A percentile compares a stretch with the other conserved stretches of the same genome.
Conservation (phyloP, 2,113 vertebrate species). For the Marmota flaviventris region DNA sequence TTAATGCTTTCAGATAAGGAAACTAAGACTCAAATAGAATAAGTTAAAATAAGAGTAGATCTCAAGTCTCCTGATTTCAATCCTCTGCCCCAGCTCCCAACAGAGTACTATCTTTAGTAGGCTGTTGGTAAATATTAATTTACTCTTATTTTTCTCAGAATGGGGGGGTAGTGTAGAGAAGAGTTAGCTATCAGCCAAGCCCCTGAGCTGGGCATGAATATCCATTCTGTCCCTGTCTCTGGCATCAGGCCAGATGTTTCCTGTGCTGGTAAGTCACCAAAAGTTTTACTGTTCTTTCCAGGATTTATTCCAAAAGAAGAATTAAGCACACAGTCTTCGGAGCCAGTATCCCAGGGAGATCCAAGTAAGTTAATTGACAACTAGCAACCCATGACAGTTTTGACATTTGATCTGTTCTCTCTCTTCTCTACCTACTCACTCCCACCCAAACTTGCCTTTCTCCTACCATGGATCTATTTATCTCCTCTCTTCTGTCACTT, state of each 20-base stretch:
- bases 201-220: slow-evolving; percentile 40
- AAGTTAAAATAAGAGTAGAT: not conserved
- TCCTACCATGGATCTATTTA: not conserved
- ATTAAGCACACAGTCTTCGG: slow-evolving; percentile 86
- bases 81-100: not conserved
- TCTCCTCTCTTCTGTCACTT: slow-evolving; percentile 48
- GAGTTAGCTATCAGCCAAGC: not conserved
- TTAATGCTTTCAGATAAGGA: not conserved
- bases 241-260: slow-evolving; percentile 61
- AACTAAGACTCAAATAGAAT: not conserved
- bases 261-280: slow-evolving; percentile 61
- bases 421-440: not conserved
- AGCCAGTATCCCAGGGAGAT: slow-evolving; percentile 92
- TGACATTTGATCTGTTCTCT: not conserved
- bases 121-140: not conserved
- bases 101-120: not conserved
- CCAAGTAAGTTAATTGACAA: slow-evolving; percentile 90
- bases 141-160: not conserved
- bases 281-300: slow-evolving; percentile 85
- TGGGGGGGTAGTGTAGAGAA: not conserved
- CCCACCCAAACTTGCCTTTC: slow-evolving; percentile 22
- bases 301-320: slow-evolving; percentile 91
- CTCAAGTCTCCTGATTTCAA: not conserved
- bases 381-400: not conserved
- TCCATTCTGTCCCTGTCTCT: not conserved